Evolutionary conservation across 2,888 invertebrate genomes (phyloP).

Genomic region (Scaptomyza polygonia): DNA sequence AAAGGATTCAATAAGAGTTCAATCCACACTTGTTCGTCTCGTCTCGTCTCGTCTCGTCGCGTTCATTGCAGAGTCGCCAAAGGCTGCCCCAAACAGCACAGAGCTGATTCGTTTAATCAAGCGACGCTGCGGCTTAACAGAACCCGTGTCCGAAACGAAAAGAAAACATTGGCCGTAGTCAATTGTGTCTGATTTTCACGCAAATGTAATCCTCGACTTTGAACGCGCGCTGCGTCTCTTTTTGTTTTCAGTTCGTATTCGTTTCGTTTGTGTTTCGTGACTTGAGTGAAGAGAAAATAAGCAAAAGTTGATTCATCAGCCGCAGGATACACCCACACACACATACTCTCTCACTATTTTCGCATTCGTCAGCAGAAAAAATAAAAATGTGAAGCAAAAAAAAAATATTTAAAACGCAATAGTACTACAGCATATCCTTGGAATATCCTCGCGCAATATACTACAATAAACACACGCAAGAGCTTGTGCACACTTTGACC

Average conservation of each 20-base stretch:
- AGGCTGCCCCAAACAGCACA: slow-evolving; percentile 1
- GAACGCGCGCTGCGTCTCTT: slow-evolving; percentile 23
- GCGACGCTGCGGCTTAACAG: slow-evolving; percentile 41
- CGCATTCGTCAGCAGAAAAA: slow-evolving; percentile 73
- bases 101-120: slow-evolving; percentile 55
- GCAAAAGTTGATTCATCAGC: slow-evolving; percentile 80
- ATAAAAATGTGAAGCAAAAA: slow-evolving; percentile 66
- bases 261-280: slow-evolving; percentile 75
- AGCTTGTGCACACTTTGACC: slow-evolving; percentile 69
- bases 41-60: slow-evolving; percentile 1
- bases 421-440: slow-evolving; percentile 64
- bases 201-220: slow-evolving; percentile 72
- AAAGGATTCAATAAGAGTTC: slow-evolving; percentile 51
- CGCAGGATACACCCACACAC: slow-evolving; percentile 62
- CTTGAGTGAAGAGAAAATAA: slow-evolving; percentile 78
- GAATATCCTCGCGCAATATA: slow-evolving; percentile 24
- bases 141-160: slow-evolving; percentile 7
- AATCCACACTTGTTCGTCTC: neutral
- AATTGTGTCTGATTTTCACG: slow-evolving; percentile 75
- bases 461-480: slow-evolving; percentile 20
- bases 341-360: slow-evolving; percentile 31
- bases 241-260: slow-evolving; percentile 30
- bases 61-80: slow-evolving; percentile 29
- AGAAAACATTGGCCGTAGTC: slow-evolving; percentile 40
- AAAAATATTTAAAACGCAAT: slow-evolving; percentile 69